phyloP scores from a whole-genome alignment of 2,113 vertebrate genomes.

The Orientallactaga bullata region DNA sequence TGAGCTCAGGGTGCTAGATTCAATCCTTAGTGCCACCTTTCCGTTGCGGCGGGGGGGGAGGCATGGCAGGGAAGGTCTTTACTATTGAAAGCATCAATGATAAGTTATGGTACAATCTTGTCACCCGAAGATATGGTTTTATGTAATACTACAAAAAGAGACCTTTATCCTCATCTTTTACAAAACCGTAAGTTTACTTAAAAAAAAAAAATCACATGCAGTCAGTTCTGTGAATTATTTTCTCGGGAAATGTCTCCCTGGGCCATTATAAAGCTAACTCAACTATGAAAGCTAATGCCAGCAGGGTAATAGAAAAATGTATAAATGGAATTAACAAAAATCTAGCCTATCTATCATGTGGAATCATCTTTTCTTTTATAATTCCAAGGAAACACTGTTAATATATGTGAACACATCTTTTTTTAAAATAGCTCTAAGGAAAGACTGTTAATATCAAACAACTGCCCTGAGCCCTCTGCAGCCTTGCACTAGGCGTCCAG shows the following conservation, averaged over 20 bases:
- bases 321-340: not conserved
- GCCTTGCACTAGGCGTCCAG: not conserved
- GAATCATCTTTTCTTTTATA: not conserved
- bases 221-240: conserved; percentile 16
- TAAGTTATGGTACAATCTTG: not conserved
- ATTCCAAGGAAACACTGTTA: not conserved
- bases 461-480: not conserved
- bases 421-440: not conserved
- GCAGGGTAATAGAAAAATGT: not conserved
- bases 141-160: conserved; percentile 1
- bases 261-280: not conserved
- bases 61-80: not conserved
- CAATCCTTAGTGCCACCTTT: not conserved
- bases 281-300: not conserved
- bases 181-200: not conserved
- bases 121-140: not conserved
- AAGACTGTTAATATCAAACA: conserved; percentile 14
- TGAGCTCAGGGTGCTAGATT: not conserved
- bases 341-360: fast-evolving
- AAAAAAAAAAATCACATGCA: not conserved
- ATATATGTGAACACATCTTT: not conserved
- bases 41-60: not conserved
- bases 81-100: not conserved
- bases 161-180: not conserved
- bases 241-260: not conserved